Evolutionary conservation across 2,888 invertebrate genomes (phyloP).

Genomic region (Pherbina coryleti): DNA sequence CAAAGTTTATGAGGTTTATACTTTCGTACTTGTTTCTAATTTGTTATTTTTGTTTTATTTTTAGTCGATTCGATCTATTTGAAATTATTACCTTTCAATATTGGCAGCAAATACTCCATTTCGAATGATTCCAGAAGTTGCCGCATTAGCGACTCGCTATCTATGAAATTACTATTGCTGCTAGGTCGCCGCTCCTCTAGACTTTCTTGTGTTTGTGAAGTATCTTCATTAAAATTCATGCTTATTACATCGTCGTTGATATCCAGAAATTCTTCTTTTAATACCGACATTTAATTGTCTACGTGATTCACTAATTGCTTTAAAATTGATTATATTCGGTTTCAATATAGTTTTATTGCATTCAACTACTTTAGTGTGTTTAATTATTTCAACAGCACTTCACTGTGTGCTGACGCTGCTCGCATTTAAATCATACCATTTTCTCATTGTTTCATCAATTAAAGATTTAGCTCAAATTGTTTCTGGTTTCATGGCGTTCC

Average conservation of each 20-base stretch:
- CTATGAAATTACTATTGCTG: slow-evolving; percentile 36
- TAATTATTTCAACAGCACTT: too few species aligned
- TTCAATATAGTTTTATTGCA: too few species aligned
- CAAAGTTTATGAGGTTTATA: too few species aligned
- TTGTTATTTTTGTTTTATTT: background rate
- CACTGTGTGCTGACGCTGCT: too few species aligned
- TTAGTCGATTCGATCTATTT: background rate
- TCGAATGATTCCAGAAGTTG: slow-evolving; percentile 43
- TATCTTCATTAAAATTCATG: background rate
- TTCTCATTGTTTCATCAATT: too few species aligned
- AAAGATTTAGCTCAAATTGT: too few species aligned
- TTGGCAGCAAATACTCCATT: slow-evolving; percentile 45
- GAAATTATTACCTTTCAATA: slow-evolving; percentile 42
- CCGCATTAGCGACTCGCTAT: slow-evolving; percentile 37
- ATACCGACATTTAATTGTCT: background rate
- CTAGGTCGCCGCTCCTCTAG: background rate
- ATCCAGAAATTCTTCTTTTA: slow-evolving; percentile 11
- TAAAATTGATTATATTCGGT: too few species aligned
- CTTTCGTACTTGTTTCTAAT: background rate
- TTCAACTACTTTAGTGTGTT: too few species aligned
- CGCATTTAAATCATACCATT: too few species aligned
- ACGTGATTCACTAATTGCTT: too few species aligned
- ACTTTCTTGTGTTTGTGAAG: background rate
- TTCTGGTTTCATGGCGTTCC: too few species aligned
- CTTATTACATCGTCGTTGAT: background rate